These are phyloP conservation scores for Stenchaetothrips biformis DNA, from an alignment of 2,888 invertebrate genomes.

Conservation along the genomic window DNA sequence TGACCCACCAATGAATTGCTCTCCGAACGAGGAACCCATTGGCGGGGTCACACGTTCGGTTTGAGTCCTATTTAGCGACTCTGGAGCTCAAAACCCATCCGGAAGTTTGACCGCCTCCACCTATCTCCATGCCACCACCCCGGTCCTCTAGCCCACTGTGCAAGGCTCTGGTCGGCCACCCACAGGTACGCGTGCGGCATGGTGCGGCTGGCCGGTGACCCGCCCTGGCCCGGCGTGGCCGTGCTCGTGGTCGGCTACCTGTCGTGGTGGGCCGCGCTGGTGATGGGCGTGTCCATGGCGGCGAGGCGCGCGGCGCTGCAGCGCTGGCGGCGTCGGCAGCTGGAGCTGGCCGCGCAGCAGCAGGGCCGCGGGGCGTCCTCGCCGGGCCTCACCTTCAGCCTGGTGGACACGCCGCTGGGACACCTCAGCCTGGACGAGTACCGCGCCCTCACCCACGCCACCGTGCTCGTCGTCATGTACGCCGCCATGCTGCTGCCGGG, in stretches of 20 bases:
- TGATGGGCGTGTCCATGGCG: not conserved
- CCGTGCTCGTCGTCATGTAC: slow-evolving; percentile 27
- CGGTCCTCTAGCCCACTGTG: too few species aligned
- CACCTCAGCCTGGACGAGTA: slow-evolving; percentile 20
- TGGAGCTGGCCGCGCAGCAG: not conserved
- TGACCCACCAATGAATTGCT: too few species aligned
- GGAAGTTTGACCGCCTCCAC: too few species aligned
- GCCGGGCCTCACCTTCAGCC: not conserved
- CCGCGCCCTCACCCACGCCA: slow-evolving; percentile 3
- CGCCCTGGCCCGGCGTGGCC: not conserved
- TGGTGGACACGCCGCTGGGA: slow-evolving; percentile 19
- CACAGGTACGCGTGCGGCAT: slow-evolving; percentile 1
- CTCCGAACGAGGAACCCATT: too few species aligned
- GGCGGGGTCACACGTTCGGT: too few species aligned
- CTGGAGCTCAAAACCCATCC: too few species aligned
- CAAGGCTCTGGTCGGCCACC: not conserved
- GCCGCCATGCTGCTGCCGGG: slow-evolving; percentile 12
- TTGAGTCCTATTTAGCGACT: too few species aligned
- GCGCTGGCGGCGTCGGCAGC: slow-evolving; percentile 9
- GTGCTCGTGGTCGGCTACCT: slow-evolving; percentile 26
- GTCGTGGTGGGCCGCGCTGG: not conserved
- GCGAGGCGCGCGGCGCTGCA: slow-evolving; percentile 1
- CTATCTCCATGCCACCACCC: too few species aligned
- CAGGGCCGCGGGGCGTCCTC: not conserved
- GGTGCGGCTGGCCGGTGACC: not conserved